phyloP scores from a whole-genome alignment of 2,797 vertebrate species.

The Sebastes steindachneri region DNA sequence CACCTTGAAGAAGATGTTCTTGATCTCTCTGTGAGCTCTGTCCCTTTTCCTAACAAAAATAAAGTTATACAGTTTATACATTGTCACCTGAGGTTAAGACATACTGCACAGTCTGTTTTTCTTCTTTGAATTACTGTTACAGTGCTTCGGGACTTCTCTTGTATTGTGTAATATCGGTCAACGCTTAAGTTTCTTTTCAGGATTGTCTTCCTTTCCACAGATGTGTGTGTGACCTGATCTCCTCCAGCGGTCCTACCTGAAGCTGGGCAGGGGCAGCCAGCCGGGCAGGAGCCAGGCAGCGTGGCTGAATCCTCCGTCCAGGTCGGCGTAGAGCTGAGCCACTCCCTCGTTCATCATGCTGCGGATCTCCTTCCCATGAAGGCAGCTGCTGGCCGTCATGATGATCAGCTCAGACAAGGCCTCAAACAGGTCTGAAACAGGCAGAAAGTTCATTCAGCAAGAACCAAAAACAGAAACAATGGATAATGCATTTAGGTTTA shows the following conservation, averaged over 20 bases:
- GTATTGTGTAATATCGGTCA: neutral
- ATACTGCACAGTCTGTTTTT: neutral
- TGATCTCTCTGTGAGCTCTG: slow-evolving; percentile 92
- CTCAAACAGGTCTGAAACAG: slow-evolving; percentile 91
- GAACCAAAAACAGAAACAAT: neutral
- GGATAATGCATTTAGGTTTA: no score
- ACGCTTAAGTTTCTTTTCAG: neutral
- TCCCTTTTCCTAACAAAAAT: slow-evolving; percentile 87
- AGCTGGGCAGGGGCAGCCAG: slow-evolving; percentile 97
- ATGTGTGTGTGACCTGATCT: no score
- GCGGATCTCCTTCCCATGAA: slow-evolving; percentile 95
- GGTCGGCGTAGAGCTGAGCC: slow-evolving; percentile 94
- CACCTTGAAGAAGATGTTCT: slow-evolving; percentile 93
- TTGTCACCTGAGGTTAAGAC: neutral
- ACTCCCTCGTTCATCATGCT: slow-evolving; percentile 89
- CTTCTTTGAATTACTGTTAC: neutral
- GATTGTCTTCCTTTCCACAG: neutral
- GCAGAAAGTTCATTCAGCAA: neutral
- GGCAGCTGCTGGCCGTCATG: slow-evolving; percentile 95
- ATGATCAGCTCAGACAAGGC: slow-evolving; percentile 97
- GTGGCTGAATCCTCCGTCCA: slow-evolving; percentile 96
- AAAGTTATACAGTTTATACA: neutral
- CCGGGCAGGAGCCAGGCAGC: slow-evolving; percentile 95
- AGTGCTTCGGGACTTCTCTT: neutral
- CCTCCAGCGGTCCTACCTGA: slow-evolving; percentile 84